Evolutionary conservation across 2,888 invertebrate species (phyloP), one percentile per base, ranked within the genome.

Genomic region (Acrobeloides nanus): DNA sequence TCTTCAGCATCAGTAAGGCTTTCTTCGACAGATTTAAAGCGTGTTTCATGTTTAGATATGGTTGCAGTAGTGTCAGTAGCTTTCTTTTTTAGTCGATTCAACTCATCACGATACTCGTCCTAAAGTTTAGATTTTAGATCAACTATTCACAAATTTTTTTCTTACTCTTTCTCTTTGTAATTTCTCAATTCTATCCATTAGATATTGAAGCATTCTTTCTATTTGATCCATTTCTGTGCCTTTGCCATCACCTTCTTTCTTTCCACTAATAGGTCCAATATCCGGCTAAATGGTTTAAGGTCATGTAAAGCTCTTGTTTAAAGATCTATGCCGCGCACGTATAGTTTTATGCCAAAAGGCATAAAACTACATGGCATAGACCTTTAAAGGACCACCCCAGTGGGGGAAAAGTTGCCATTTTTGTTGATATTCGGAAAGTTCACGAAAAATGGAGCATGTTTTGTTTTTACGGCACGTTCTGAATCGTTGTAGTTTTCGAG

Each of bases 81-180:
- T 58, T 64, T 71, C 50, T 69, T 64, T 53, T 64, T 61, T 53
- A 71, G 59, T 46, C 68, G 66, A 48, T 67, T 62, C 43, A 72
- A 47, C 48, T 62, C 66, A 39, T 71, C 71, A 42, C 66, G 62
- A 48, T 66, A 62, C 48, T 66, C 64, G 53, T 66, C 66, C 62
- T 65, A 38, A 53, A 55, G 43, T 15, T 17, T 1, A 21, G 2
- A 5, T 6, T 12, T 12, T 29, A 12, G 10, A n/a, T 10, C 10
- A 29, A 12, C 29, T 12, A 29, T 41, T 7, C n/a, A n/a, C 24
- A 21, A 21, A 15, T 12, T 41, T n/a, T 49, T 5, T 17, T 34
- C 33, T 42, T 53, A 63, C 62, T 29, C 68, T 53, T 48, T 71
- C 71, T 44, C 64, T 52, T 51, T 71, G 69, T 29, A 71, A 53